Conservation (phyloP, 2,113 vertebrate species). For the Alosa alosa region DNA sequence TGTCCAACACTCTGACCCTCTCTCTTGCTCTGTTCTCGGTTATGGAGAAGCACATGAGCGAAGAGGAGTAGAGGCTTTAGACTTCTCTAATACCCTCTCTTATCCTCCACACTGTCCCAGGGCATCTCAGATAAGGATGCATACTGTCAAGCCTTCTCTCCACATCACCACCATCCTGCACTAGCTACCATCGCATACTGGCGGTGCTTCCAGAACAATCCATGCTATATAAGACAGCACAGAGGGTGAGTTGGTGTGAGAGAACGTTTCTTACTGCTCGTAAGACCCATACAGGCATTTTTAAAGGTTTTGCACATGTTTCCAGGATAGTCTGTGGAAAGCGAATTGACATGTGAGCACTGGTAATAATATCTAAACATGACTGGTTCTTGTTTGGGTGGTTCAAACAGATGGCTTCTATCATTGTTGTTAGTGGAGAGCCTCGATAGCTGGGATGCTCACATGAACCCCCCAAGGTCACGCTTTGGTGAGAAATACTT, state of each 20-base stretch:
- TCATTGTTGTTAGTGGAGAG: conserved; percentile 12
- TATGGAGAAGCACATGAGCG: neutral
- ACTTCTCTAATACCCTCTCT: neutral
- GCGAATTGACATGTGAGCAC: neutral
- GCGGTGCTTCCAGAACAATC: neutral
- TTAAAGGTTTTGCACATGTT: neutral
- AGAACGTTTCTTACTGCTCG: neutral
- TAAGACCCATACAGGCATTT: no score
- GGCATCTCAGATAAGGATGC: neutral
- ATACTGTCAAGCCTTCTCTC: neutral
- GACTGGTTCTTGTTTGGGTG: neutral
- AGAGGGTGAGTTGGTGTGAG: neutral
- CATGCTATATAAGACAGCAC: neutral
- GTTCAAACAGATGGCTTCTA: neutral
- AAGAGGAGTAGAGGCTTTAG: neutral
- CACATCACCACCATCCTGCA: neutral
- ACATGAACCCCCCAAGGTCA: neutral
- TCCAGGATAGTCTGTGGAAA: neutral
- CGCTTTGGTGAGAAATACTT: neutral
- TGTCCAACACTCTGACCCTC: neutral
- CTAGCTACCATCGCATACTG: neutral
- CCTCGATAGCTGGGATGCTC: conserved; percentile 23
- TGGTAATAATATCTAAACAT: neutral
- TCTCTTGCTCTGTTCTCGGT: neutral
- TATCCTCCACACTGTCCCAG: neutral